Evolutionary conservation across 2,797 vertebrate species (phyloP), one percentile per base, ranked within the genome.

Genomic region (Oryzias sinensis): DNA sequence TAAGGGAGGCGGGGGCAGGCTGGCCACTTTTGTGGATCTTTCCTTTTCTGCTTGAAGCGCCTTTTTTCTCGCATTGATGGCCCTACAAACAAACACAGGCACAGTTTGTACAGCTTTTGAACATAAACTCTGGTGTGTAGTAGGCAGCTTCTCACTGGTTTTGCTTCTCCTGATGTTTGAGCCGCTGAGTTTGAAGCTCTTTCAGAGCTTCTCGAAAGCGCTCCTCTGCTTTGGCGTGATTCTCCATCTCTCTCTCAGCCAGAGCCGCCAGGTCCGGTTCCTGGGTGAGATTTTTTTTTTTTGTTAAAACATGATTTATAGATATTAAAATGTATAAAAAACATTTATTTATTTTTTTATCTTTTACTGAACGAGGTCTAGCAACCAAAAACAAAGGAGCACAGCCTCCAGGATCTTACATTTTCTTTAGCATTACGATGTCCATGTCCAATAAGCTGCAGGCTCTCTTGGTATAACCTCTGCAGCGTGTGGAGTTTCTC

Each of bases 401-500:
- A 33, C 29, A 33, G 29, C 29, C 29, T 8, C 29, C 9, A 8
- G 7, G 29, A 8, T 59, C 84, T 92, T 81, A 98, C 97, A 0
- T 96, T 93, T 86, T 96, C 92, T 69, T 93, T 95, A 27, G 96
- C 97, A 51, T 83, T 90, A 44, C 91, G 88, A 70, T 98, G 95
- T 22, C 93, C 93, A 27, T 94, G 93, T 6, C 96, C 97, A 1
- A 98, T 70, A 0, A 84, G 88, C 46, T 75, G 87, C 18, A 97
- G 88, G 75, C 87, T 95, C 53, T 94, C 91, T 5, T 94, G 78
- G 68, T 96, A 96, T 0, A 94, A 59, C 2, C 77, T 82, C 83
- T 96, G 92, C 65, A 98, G 79, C 0, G 72, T 77, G 59, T 88
- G 71, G 33, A 95, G 86, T 80, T 92, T 95, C 51, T 94, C 85